Evolutionary conservation across 1,140 invertebrate species (phyloP).

Genomic region (Sycophaga agraensis): DNA sequence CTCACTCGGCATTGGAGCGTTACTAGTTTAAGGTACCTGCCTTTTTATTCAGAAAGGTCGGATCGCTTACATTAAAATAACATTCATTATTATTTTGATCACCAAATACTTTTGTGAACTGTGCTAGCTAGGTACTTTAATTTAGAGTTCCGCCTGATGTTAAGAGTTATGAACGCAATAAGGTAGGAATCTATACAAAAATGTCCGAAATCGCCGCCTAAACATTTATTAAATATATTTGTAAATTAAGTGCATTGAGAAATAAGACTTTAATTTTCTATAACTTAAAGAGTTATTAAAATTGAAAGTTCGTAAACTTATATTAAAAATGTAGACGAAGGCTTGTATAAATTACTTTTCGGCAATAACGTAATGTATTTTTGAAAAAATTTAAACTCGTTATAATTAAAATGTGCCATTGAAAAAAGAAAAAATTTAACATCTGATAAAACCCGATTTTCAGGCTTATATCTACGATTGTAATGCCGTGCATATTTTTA

Average conservation of each 20-base stretch:
- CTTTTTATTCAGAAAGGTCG: conserved; percentile 2
- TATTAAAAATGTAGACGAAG: conserved; percentile 22
- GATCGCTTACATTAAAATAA: conserved; percentile 14
- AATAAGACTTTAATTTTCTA: conserved; percentile 30
- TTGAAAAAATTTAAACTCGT: conserved; percentile 16
- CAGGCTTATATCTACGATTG: not conserved
- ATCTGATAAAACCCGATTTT: conserved; percentile 8
- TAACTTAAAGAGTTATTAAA: no score
- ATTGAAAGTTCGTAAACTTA: conserved; percentile 26
- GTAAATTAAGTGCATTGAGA: conserved; percentile 27
- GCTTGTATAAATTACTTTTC: conserved; percentile 24
- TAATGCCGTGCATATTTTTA: not conserved
- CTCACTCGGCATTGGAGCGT: not conserved
- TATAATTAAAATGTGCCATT: conserved; percentile 27
- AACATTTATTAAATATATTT: conserved; percentile 25
- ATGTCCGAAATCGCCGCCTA: conserved; percentile 19
- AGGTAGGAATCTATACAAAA: conserved; percentile 6
- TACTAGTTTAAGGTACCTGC: conserved; percentile 16
- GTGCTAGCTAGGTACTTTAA: conserved; percentile 27
- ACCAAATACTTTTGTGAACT: conserved; percentile 27
- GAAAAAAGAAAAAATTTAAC: conserved; percentile 14
- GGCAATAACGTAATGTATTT: conserved; percentile 27
- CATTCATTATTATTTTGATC: conserved; percentile 20
- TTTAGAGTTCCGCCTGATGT: conserved; percentile 15
- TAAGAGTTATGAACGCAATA: conserved; percentile 15